phyloP scores from a whole-genome alignment of 1,140 invertebrate genomes.

The Drosophila kikkawai region DNA sequence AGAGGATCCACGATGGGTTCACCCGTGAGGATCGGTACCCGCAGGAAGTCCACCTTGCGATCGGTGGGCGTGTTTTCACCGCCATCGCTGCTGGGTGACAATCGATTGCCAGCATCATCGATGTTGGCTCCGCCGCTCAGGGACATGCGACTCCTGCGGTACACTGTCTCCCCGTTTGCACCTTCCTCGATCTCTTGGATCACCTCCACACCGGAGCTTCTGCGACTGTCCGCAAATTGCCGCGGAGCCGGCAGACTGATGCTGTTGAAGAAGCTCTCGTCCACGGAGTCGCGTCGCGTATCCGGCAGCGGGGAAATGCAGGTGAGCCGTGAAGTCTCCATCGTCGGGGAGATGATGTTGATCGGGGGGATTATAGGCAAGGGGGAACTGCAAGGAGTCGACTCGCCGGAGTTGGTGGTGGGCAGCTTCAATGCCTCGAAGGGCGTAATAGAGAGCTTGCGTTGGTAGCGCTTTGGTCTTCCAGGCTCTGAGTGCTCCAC shows the following conservation, averaged over 20 bases:
- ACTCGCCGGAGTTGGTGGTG: conserved; percentile 85
- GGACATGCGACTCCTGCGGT: conserved; percentile 71
- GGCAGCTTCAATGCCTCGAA: conserved; percentile 75
- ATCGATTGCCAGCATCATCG: conserved; percentile 73
- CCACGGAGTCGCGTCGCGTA: conserved; percentile 88
- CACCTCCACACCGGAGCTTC: conserved; percentile 88
- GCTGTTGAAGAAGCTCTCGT: conserved; percentile 86
- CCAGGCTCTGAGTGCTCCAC: conserved; percentile 92
- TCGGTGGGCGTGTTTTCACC: conserved; percentile 59
- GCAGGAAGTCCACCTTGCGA: conserved; percentile 76
- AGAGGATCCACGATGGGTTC: conserved; percentile 77
- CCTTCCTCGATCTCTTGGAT: conserved; percentile 82
- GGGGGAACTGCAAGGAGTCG: conserved; percentile 88
- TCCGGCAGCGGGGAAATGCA: conserved; percentile 90
- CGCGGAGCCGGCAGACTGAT: conserved; percentile 88
- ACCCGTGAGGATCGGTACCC: conserved; percentile 71
- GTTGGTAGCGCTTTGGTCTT: conserved; percentile 86
- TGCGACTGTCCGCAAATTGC: conserved; percentile 91
- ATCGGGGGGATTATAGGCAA: conserved; percentile 86
- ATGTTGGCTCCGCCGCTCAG: conserved; percentile 76
- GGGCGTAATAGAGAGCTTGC: conserved; percentile 79
- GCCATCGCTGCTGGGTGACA: conserved; percentile 62
- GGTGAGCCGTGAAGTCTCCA: conserved; percentile 85
- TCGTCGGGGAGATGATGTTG: conserved; percentile 83
- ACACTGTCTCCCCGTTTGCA: conserved; percentile 65